Evolutionary conservation across 2,888 invertebrate genomes (phyloP), one percentile per base, ranked within the genome.

Genomic region (Trissonchulus latispiculum): DNA sequence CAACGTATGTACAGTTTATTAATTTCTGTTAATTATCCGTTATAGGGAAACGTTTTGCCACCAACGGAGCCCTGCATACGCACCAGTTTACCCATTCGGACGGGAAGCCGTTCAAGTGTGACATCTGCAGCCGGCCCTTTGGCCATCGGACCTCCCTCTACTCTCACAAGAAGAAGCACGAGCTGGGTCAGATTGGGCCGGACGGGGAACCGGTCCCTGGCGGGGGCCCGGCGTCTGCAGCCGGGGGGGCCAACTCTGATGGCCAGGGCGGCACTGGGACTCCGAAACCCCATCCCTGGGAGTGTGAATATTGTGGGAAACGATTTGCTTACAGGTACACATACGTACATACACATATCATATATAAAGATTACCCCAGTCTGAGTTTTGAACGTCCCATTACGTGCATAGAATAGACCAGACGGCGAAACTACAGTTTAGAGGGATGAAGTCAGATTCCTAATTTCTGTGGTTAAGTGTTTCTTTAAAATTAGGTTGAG

Each of bases 111-210:
- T 72, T 32, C 67, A 8, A 8, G 1, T 74, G 74, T 67, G 74
- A 74, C 66, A 59, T 36, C 28, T 74, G 74, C 36, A 71, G 72
- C 28, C 61, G 64, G 18, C 15, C 32, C 1, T 74, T 72, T 61
- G 69, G 66, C 3, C 72, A 74, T 64, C 71, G 74, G 2, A 72
- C 69, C 31, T 64, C 64, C 31, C 64, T 74, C 23, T 74, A 74
- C 71, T 32, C 72, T 3, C 74, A 74, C 59, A 74, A 74, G 36
- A 74, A 74, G 33, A 37, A 48, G 69, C 69, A 68, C 36, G 69
- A 68, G 36, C 29, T 68, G 33, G 69, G 69, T 23, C n/a, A 15
- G 69, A n/a, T 23, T 8, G 33, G 32, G 36, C 8, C 3, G 37
- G 8, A 3, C 48, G 61, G 28, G 3, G 18, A 3, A 3, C 2